Percentiles rank a stretch among this genome's conserved stretches.
phyloP scores from a whole-genome alignment of 2,888 invertebrate species.

The Callosobruchus maculatus region DNA sequence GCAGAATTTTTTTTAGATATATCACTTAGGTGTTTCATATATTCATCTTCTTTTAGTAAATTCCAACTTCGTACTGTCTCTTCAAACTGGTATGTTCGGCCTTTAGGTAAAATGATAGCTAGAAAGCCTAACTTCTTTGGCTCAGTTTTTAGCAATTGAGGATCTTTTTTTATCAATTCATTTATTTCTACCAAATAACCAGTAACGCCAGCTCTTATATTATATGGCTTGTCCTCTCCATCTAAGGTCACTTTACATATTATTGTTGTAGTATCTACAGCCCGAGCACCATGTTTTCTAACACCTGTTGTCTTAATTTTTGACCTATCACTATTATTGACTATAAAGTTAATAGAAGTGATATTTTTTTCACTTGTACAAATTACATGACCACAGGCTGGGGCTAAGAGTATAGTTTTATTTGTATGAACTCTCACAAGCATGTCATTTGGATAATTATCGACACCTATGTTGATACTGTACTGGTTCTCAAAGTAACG shows the following conservation, averaged over 20 bases:
- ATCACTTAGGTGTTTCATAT: constrained; percentile 15
- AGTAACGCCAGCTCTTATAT: constrained; percentile 24
- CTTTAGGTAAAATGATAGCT: constrained; percentile 25
- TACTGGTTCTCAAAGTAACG: constrained; percentile 26
- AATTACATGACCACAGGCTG: constrained; percentile 27
- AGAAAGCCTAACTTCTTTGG: constrained; percentile 27
- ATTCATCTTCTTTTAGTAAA: constrained; percentile 25
- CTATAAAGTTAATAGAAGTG: constrained; percentile 23
- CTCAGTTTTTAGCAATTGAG: constrained; percentile 26
- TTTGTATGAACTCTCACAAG: constrained; percentile 26
- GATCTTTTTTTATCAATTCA: constrained; percentile 21
- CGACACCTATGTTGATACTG: constrained; percentile 17
- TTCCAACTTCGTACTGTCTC: constrained; percentile 14
- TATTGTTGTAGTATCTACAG: constrained; percentile 21
- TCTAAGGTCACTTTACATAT: constrained; percentile 28
- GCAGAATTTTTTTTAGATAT: neutral
- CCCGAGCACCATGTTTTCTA: constrained; percentile 23
- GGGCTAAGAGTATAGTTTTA: constrained; percentile 22
- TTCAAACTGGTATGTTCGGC: constrained; percentile 12
- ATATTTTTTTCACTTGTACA: constrained; percentile 20
- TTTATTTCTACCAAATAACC: constrained; percentile 29
- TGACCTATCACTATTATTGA: constrained; percentile 24
- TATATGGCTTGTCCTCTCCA: constrained; percentile 22
- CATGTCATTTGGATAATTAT: constrained; percentile 11
- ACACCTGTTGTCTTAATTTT: constrained; percentile 24